A percentile compares a stretch with the other conserved stretches of the same genome.
These are phyloP conservation scores for Virgularia gustaviana DNA, from an alignment of 92 coral and sea anemone genomes.

Conservation along the genomic window DNA sequence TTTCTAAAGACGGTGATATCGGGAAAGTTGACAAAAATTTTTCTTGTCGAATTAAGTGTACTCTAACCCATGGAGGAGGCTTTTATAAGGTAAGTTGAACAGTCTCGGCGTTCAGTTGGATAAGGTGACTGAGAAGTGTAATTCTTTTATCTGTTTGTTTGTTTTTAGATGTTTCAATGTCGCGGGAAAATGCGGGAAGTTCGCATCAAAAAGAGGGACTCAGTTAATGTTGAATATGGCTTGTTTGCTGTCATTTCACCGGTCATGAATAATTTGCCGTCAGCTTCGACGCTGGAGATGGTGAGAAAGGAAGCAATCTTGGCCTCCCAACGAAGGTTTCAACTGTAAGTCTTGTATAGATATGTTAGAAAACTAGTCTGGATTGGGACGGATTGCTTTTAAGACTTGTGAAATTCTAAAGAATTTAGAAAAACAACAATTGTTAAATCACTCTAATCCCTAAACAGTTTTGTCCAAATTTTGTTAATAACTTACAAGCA, in stretches of 20 bases:
- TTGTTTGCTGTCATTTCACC: constrained; percentile 96
- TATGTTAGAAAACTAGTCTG: background rate
- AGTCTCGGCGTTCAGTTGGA: background rate
- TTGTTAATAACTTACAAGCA: no score
- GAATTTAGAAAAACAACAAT: no score
- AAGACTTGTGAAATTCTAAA: no score
- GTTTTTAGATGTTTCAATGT: constrained; percentile 73
- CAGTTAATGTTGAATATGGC: constrained; percentile 84
- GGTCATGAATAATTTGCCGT: constrained; percentile 60
- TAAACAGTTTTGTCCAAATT: no score
- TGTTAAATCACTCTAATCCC: no score
- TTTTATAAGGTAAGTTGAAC: constrained; percentile 74
- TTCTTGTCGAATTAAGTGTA: constrained; percentile 95
- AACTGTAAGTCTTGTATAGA: constrained; percentile 9
- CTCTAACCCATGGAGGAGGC: constrained; percentile 95
- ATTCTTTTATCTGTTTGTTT: background rate
- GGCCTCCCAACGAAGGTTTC: constrained; percentile 80
- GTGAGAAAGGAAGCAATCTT: constrained; percentile 88
- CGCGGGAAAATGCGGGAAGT: constrained; percentile 89
- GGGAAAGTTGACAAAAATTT: constrained; percentile 43
- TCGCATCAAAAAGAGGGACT: constrained; percentile 86
- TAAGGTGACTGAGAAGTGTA: background rate
- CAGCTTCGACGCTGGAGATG: constrained; percentile 65
- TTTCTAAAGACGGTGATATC: no score
- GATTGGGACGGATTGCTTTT: background rate